Base-by-base conservation (phyloP, 2,797 vertebrate species). In the Sebastes taczanowskii region DNA sequence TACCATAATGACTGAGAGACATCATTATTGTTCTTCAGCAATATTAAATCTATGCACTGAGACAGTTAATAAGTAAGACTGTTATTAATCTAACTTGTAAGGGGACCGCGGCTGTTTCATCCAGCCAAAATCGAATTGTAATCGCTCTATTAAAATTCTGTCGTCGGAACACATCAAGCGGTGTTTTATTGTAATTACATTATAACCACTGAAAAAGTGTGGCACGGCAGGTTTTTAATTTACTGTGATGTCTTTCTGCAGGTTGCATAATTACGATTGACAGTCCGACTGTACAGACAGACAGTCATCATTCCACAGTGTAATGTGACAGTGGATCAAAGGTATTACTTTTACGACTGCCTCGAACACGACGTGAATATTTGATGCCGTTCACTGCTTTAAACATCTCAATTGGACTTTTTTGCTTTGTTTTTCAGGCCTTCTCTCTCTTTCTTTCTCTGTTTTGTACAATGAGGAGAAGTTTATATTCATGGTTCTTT, bases 71-170 rank as follows among this genome's bases (percentile, higher is more conserved):
- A 79, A 83, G 77, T 71, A 42, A 23, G 74, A 78, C 62, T 78
- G 62, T 85, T 86, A 80, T 89, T 90, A 88, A 90, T 88, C 79
- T 53, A 23, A 71, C 83, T 91, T 59, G 71, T 84, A 71, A 83
- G 80, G 80, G 11, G 69, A 27, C 7, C 11, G 55, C 7, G 58
- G 61, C 8, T 49, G 22, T 87, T 87, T 89, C 73, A 46, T 82
- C 85, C 75, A 42, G 78, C 62, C 70, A 69, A 70, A 74, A 86
- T 83, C 38, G 3, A 80, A 85, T 16, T 65, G 62, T 87, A 88
- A 93, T 88, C 85, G 86, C 86, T 86, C 76, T 23, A 89, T 91
- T 88, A 87, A 88, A 85, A 85, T 60, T 81, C 84, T 81, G 85
- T 82, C 79, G 67, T 64, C 16, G 5, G 84, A 76, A 74, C 23